Conservation (phyloP, 2,888 invertebrate genomes). For the Halocaridina rubra region DNA sequence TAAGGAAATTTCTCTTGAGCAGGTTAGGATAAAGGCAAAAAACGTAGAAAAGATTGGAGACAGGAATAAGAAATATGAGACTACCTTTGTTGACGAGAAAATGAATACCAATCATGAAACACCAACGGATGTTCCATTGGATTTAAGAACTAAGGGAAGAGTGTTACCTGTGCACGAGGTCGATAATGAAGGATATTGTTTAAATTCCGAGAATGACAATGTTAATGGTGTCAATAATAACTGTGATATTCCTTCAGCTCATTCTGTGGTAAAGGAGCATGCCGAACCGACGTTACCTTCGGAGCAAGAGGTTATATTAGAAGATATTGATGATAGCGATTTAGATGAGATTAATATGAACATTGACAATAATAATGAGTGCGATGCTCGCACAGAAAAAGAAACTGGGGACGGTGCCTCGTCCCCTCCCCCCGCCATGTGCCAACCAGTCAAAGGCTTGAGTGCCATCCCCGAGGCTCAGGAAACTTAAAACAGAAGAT, state of each 20-base stretch:
- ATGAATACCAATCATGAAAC: not conserved
- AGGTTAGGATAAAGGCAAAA: no score
- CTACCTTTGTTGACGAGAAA: not conserved
- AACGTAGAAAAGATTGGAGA: not conserved
- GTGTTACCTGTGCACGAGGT: not conserved
- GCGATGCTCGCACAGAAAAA: not conserved
- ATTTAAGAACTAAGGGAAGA: not conserved
- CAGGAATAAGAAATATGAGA: not conserved
- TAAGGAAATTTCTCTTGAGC: not conserved
- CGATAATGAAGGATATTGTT: not conserved
- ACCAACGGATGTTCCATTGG: not conserved
- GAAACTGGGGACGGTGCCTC: constrained; percentile 15
- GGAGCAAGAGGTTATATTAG: not conserved
- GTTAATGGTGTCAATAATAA: not conserved
- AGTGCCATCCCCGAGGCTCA: constrained; percentile 26
- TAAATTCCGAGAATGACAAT: not conserved
- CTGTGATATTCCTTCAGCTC: not conserved
- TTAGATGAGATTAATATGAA: not conserved
- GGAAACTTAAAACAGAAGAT: not conserved
- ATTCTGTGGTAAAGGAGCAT: not conserved
- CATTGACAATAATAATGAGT: not conserved
- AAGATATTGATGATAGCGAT: not conserved
- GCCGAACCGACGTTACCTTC: no score
- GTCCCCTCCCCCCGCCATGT: constrained; percentile 23
- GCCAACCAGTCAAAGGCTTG: constrained; percentile 21